These are phyloP conservation scores for Strigamia maritima DNA, from an alignment of 2,888 invertebrate genomes.

Conservation along the genomic window DNA sequence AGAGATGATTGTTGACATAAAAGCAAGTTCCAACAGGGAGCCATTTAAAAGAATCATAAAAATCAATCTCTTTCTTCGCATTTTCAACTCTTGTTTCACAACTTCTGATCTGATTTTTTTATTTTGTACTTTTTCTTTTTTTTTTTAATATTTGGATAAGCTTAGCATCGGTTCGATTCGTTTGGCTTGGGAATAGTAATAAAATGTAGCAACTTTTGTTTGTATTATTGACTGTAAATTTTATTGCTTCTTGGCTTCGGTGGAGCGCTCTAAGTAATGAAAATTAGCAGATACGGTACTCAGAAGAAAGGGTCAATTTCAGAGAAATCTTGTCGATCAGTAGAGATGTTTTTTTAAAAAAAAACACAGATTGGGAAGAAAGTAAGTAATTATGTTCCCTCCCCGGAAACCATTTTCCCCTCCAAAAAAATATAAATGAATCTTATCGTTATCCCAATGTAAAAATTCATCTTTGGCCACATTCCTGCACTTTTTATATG, in stretches of 20 bases:
- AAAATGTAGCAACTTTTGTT: not conserved
- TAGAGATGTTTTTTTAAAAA: not conserved
- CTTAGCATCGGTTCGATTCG: not conserved
- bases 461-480: no score
- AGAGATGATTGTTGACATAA: slow-evolving; percentile 9
- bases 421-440: no score
- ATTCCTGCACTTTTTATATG: no score
- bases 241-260: not conserved
- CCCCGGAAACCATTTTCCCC: no score
- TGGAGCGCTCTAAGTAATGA: no score
- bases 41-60: not conserved
- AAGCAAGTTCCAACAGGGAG: not conserved
- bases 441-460: no score
- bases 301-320: not conserved
- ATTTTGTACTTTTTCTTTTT: not conserved
- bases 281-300: not conserved
- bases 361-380: no score
- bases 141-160: not conserved
- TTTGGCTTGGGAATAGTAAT: not conserved
- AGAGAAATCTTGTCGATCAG: not conserved
- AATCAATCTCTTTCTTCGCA: not conserved
- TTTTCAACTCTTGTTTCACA: not conserved
- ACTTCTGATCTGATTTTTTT: not conserved
- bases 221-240: not conserved
- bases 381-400: no score